phyloP scores from a whole-genome alignment of 2,113 vertebrate genomes.

The Stegostoma tigrinum region DNA sequence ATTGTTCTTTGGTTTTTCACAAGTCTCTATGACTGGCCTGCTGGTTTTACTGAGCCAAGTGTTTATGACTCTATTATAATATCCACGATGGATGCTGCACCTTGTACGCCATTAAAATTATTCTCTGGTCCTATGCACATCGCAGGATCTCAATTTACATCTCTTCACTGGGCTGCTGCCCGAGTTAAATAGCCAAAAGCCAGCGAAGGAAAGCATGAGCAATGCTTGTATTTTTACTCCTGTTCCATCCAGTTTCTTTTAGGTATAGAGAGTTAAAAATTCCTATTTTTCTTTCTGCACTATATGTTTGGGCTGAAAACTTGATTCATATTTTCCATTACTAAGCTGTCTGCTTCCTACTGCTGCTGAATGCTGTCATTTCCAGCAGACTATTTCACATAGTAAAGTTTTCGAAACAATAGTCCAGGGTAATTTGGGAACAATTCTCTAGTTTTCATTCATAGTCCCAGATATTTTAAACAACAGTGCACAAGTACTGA shows the following conservation, averaged over 20 bases:
- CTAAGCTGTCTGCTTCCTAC: background rate
- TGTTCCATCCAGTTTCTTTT: background rate
- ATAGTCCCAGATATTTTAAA: background rate
- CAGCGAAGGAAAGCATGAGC: background rate
- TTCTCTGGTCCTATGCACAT: background rate
- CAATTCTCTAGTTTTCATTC: background rate
- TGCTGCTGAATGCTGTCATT: background rate
- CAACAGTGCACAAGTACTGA: background rate
- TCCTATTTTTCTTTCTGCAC: background rate
- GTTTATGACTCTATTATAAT: background rate
- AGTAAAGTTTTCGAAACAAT: background rate
- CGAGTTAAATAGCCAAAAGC: background rate
- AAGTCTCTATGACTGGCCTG: background rate
- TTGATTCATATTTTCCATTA: background rate
- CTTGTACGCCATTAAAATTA: background rate
- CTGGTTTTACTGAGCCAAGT: background rate
- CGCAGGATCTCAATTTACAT: background rate
- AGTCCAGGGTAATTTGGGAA: background rate
- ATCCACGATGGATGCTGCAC: background rate
- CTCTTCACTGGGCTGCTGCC: background rate
- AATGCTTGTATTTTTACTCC: background rate
- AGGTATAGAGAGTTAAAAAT: background rate
- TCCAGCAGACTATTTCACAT: background rate
- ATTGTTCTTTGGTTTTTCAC: too few species aligned
- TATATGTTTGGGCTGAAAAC: background rate